Evolutionary conservation across 2,113 vertebrate genomes (phyloP), one percentile per base, ranked within the genome.

Genomic region (Patagioenas fasciata): DNA sequence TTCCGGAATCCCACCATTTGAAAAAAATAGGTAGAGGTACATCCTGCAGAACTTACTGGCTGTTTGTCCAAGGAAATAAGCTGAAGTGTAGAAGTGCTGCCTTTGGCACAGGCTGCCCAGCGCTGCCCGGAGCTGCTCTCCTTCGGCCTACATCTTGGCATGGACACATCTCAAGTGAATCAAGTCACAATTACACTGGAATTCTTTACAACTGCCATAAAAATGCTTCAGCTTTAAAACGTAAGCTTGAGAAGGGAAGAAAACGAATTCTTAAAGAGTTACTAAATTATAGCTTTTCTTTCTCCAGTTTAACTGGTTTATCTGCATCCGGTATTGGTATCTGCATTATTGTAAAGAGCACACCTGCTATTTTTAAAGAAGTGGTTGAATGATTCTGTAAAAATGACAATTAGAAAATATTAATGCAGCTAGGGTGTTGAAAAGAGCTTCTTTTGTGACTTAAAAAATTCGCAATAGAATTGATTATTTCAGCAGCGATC

Each of bases 361-460:
- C 14, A 84, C 36, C 40, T 38, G 89, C 72, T 78, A 14, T 70
- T 89, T 89, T 88, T 84, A 86, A 97, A 96, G 71, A 73, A 95
- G 47, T 9, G 48, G 51, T 31, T 54, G 82, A 34, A 74, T 21
- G 77, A 44, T 62, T 78, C 85, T 69, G 71, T 92, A 69, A 97
- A 97, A 94, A 93, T 51, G 89, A 82, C 85, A 96, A 36, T 93
- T 93, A 92, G 66, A 81, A 97, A 95, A 95, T 93, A 95, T 80
- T 88, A 66, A 92, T 70, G 85, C 78, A 93, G 36, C 17, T 8
- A 16, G 92, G 75, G 40, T 36, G 6, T 50, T 87, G 92, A 78
- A 42, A 71, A 88, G 89, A 89, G 88, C 18, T 88, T 10, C 72
- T 91, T 90, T 73, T 28, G 29, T 47, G 69, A 47, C 24, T 79